Percentiles rank a stretch among this genome's conserved stretches.
These are phyloP conservation scores for Siphlonurus alternatus DNA, from an alignment of 2,888 invertebrate genomes.

Conservation along the genomic window DNA sequence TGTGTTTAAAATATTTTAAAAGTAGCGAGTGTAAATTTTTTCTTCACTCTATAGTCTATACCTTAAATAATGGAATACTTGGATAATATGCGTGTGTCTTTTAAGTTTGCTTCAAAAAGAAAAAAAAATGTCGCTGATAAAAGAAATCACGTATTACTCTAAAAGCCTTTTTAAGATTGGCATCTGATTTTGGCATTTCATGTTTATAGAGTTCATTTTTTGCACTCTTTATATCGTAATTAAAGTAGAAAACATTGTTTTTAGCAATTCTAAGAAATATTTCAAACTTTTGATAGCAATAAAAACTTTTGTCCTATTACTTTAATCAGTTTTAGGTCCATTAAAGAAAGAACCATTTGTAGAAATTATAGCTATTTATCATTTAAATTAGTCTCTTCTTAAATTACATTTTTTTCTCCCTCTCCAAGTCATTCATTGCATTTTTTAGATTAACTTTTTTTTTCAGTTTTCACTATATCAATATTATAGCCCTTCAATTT, in stretches of 20 bases:
- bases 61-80: too few relatives aligned
- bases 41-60: too few relatives aligned
- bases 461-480: too few relatives aligned
- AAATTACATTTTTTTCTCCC: not conserved
- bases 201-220: not conserved
- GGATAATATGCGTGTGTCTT: too few relatives aligned
- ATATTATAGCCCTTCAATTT: too few relatives aligned
- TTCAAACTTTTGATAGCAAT: not conserved
- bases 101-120: too few relatives aligned
- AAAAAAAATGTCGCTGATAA: too few relatives aligned
- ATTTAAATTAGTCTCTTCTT: not conserved
- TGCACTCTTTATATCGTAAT: not conserved
- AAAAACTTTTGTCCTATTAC: not conserved
- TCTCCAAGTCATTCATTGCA: not conserved
- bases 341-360: not conserved
- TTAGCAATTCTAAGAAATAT: not conserved
- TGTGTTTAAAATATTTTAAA: too few relatives aligned
- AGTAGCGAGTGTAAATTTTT: too few relatives aligned
- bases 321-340: not conserved
- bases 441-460: too few relatives aligned
- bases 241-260: not conserved
- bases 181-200: not conserved
- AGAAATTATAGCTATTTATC: not conserved
- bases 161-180: not conserved
- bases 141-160: not conserved